Evolutionary conservation across 2,888 invertebrate genomes (phyloP).

Genomic region (Coelinius sp.): DNA sequence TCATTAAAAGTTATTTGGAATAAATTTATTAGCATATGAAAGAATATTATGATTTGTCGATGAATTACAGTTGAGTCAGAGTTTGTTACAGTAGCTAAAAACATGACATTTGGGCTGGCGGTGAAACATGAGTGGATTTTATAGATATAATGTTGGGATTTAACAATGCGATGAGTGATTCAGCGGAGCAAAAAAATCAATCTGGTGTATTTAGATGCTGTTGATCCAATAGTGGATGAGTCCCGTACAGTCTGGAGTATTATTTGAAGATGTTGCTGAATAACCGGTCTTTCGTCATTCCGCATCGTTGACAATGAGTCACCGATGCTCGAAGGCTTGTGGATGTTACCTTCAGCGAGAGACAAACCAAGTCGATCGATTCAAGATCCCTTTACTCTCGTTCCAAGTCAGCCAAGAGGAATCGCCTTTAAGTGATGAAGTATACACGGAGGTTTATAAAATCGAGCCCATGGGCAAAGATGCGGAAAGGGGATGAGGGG

Average conservation of each 20-base stretch:
- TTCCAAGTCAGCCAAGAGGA: slow-evolving; percentile 8
- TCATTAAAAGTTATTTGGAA: neutral
- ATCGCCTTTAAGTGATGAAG: slow-evolving; percentile 24
- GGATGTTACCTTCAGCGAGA: slow-evolving; percentile 12
- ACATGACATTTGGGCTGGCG: neutral
- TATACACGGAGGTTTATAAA: slow-evolving; percentile 26
- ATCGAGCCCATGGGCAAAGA: neutral
- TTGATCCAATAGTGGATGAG: neutral
- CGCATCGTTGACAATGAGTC: slow-evolving; percentile 62
- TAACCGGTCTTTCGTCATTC: slow-evolving; percentile 61
- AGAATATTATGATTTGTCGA: neutral
- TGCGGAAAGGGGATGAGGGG: neutral
- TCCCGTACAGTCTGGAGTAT: neutral
- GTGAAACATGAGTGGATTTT: too few species aligned
- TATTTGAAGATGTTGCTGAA: slow-evolving; percentile 48
- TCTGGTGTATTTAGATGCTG: neutral
- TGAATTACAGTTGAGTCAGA: neutral
- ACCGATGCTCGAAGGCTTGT: slow-evolving; percentile 46
- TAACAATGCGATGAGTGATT: neutral
- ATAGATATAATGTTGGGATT: neutral
- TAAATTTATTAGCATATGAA: neutral
- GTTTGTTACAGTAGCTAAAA: neutral
- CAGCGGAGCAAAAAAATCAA: neutral
- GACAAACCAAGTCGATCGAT: slow-evolving; percentile 47
- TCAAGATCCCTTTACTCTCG: slow-evolving; percentile 47